Evolutionary conservation across 1,140 invertebrate genomes (phyloP).

Genomic region (Hypsibius dujardini): DNA sequence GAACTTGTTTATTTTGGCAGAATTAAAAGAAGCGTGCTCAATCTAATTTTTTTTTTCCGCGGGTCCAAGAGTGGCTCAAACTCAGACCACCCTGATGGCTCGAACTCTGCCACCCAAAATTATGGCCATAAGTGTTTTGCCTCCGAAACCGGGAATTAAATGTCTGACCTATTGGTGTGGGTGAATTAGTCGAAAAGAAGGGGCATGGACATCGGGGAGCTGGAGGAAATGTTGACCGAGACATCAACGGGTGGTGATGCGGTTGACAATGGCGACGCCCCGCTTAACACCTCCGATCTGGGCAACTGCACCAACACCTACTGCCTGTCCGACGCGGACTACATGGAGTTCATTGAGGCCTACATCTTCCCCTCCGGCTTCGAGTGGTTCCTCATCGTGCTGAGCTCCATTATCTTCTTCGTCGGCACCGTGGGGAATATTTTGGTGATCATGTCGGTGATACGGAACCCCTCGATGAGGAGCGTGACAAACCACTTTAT

Average conservation of each 20-base stretch:
- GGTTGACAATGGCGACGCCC: constrained; percentile 32
- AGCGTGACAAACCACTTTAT: constrained; percentile 88
- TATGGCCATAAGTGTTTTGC: neutral
- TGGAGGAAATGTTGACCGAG: neutral
- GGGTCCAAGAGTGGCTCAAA: too few relatives aligned
- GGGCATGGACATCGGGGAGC: too few relatives aligned
- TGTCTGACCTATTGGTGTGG: neutral
- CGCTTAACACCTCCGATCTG: constrained; percentile 33
- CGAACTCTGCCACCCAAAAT: too few relatives aligned
- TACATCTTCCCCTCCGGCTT: constrained; percentile 38
- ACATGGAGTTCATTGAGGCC: constrained; percentile 40
- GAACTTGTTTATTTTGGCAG: too few relatives aligned
- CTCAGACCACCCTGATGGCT: too few relatives aligned
- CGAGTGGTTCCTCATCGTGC: constrained; percentile 47
- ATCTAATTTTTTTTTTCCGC: too few relatives aligned
- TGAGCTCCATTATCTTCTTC: constrained; percentile 51
- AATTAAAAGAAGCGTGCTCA: too few relatives aligned
- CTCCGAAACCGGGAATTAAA: neutral
- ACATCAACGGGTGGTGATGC: neutral
- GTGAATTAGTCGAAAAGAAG: too few relatives aligned
- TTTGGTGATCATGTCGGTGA: constrained; percentile 68
- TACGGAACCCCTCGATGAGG: constrained; percentile 61
- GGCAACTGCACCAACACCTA: constrained; percentile 35
- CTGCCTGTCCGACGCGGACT: constrained; percentile 42
- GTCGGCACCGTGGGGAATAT: constrained; percentile 64